Evolutionary conservation across 2,113 vertebrate genomes (phyloP).

Genomic region (Brachyhypopomus occidentalis): DNA sequence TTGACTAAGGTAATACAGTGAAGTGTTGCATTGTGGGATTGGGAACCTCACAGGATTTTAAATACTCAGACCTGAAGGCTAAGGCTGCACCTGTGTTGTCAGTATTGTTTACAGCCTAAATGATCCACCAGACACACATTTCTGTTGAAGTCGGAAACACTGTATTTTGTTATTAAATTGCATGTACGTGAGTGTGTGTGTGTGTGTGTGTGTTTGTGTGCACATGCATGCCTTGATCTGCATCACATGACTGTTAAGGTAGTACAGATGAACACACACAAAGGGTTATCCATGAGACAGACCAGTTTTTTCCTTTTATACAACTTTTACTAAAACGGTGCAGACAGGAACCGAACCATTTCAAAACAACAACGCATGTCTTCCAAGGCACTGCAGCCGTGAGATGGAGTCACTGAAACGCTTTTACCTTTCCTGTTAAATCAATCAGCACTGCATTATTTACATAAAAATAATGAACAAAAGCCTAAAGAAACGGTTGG

Average conservation of each 20-base stretch:
- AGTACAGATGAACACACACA: background rate
- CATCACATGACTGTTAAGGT: background rate
- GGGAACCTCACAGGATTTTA: conserved; percentile 5
- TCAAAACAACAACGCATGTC: conserved; percentile 61
- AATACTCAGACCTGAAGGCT: background rate
- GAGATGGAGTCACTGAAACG: conserved; percentile 53
- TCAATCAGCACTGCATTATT: conserved; percentile 52
- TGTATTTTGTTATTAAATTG: background rate
- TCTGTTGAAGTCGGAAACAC: too few relatives aligned
- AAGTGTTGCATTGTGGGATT: too few relatives aligned
- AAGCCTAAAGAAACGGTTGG: conserved; percentile 38
- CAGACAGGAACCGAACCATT: conserved; percentile 63
- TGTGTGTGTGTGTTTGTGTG: background rate
- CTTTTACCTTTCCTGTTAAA: conserved; percentile 39
- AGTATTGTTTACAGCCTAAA: too few relatives aligned
- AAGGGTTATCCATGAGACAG: conserved; percentile 26
- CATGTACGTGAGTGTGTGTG: background rate
- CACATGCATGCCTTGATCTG: background rate
- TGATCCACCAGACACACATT: background rate
- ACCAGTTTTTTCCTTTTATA: conserved; percentile 53
- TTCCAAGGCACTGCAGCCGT: conserved; percentile 67
- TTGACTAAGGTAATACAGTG: background rate
- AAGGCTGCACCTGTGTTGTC: conserved; percentile 10
- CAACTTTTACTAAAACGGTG: conserved; percentile 69
- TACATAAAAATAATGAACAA: conserved; percentile 40